These are phyloP conservation scores for Merodon equestris DNA, from an alignment of 2,888 invertebrate species.

Conservation along the genomic window DNA sequence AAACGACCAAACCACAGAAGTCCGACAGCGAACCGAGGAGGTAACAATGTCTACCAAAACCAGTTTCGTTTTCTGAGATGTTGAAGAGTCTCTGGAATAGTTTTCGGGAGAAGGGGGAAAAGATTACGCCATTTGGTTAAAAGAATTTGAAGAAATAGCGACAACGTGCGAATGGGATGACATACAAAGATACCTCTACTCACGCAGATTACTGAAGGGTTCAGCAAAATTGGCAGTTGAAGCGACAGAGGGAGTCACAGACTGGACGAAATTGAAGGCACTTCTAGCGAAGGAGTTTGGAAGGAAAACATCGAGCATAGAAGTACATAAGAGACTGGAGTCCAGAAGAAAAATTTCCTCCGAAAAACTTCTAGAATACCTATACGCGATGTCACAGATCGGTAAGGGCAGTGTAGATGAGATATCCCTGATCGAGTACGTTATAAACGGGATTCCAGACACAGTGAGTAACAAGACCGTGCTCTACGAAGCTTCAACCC, in stretches of 20 bases:
- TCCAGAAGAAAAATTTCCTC: slow-evolving; percentile 11
- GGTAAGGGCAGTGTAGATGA: slow-evolving; percentile 9
- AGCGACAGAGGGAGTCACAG: slow-evolving; percentile 5
- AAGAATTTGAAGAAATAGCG: slow-evolving; percentile 27
- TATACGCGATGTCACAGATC: slow-evolving; percentile 30
- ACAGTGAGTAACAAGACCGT: slow-evolving; percentile 1
- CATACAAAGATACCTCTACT: slow-evolving; percentile 33
- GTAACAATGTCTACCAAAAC: too few species aligned
- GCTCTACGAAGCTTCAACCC: neutral
- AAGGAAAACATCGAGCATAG: slow-evolving; percentile 1
- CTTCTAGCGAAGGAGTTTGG: slow-evolving; percentile 25
- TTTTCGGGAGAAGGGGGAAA: slow-evolving; percentile 10
- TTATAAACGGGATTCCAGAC: slow-evolving; percentile 7
- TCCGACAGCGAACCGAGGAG: too few species aligned
- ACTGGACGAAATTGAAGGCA: slow-evolving; percentile 18
- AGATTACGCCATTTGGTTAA: slow-evolving; percentile 15
- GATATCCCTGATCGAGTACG: slow-evolving; percentile 3
- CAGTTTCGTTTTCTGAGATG: slow-evolving; percentile 21
- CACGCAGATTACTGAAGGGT: slow-evolving; percentile 29
- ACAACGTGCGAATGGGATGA: slow-evolving; percentile 34
- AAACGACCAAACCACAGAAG: too few species aligned
- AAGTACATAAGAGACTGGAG: slow-evolving; percentile 10
- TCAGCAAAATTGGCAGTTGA: slow-evolving; percentile 30
- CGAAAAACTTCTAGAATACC: slow-evolving; percentile 30
- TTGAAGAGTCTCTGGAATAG: slow-evolving; percentile 32